Evolutionary conservation across 2,888 invertebrate species (phyloP), one percentile per base, ranked within the genome.

Genomic region (Operophtera brumata): DNA sequence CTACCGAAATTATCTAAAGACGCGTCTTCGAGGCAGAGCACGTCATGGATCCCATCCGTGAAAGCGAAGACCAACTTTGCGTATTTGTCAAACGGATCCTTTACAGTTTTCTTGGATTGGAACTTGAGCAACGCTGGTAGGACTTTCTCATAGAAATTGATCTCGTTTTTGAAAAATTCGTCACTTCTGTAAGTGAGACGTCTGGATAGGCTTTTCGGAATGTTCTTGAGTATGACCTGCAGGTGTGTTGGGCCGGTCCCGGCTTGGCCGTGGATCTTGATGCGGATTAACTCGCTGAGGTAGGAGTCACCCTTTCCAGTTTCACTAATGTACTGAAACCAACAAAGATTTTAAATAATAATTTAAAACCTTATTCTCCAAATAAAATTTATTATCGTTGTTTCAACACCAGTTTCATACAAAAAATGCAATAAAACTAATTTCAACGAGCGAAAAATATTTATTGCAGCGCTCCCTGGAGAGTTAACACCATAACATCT

Each of bases 151-250:
- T 95, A 95, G 73, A 95, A 94, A 47, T 84, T 80, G 0, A 93
- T 93, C 79, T 95, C 95, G 70, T 94, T 95, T 57, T 84, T 83
- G 68, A 95, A 95, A 73, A 94, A 95, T 43, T 93, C 94, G 2
- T 85, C 70, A 35, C 93, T 93, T 52, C 93, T 88, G 65, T 91
- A 95, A 0, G 94, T 92, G 26, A 93, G 92, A 0, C 92, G 89
- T 26, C 94, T 80, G 0, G 91, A 92, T 1, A 92, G 56, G 67
- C 92, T 94, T 47, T 88, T 90, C 0, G 94, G 95, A 62, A 95
- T 89, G n/a, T 89, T 90, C 76, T 95, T 95, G 0, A 93, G 84
- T 10, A 95, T 84, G 0, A 94, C 77, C 69, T 92, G 92, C 0
- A 93, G 75, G 42, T 83, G 65, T 36, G 78, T 80, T 0, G 61